Base-by-base conservation (phyloP, 2,888 invertebrate genomes). In the Aphrophora alni region DNA sequence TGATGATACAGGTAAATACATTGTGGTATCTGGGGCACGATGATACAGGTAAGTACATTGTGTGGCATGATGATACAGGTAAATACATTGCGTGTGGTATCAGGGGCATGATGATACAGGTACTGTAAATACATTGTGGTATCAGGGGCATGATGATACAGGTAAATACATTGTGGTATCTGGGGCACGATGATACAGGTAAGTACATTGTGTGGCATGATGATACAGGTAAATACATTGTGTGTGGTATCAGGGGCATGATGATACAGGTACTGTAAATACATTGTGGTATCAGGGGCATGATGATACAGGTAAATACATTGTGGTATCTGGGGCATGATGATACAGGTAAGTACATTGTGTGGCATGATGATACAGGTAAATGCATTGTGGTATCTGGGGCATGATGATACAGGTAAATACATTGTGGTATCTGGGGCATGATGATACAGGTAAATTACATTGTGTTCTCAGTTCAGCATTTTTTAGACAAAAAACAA, bases 21-120 rank as follows among this genome's bases (percentile, higher is more conserved):
- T n/a, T n/a, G n/a, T n/a, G n/a, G 97, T 84, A 97, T 98, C 84
- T 92, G 94, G 80, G 98, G 98, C 26, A 97, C 95, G 0, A 94
- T 96, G 91, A 95, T 95, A 74, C 86, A 86, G 84, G 86, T 85
- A 75, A 71, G 21, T 33, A 24, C 24, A 27, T n/a, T n/a, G n/a
- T 92, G 94, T 79, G 98, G 98, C 26, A 97, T 95, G 0, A 94
- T 96, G 91, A 95, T 95, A 74, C 86, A 86, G 84, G 86, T 85
- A 75, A n/a, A n/a, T n/a, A n/a, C n/a, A 21, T 72, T 12, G 69
- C 44, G 27, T 51, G n/a, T 38, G 10, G 17, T 28, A 27, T 10
- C 21, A 68, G 24, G 10, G n/a, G n/a, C n/a, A n/a, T n/a, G n/a
- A n/a, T n/a, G n/a, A n/a, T n/a, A n/a, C n/a, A n/a, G n/a, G n/a